phyloP scores from a whole-genome alignment of 2,113 vertebrate genomes.

The Himantopus leucocephalus region DNA sequence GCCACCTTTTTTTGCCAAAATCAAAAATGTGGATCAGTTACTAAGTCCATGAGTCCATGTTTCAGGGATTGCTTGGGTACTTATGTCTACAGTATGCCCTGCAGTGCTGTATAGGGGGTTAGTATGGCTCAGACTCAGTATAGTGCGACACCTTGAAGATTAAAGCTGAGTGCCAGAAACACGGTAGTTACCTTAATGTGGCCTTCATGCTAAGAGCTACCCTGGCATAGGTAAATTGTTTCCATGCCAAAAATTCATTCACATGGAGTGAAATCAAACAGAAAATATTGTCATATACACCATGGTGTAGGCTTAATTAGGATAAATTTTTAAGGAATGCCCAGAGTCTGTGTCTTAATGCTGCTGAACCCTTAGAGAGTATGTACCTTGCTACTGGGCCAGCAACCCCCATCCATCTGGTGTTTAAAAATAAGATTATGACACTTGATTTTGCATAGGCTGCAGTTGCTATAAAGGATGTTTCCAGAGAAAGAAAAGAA shows the following conservation, averaged over 20 bases:
- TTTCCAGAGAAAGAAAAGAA: not conserved
- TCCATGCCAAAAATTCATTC: not conserved
- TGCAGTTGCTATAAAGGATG: not conserved
- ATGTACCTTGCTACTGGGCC: not conserved
- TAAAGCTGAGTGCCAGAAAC: not conserved
- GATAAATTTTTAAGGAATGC: not conserved
- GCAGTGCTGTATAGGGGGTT: not conserved
- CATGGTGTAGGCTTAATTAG: not conserved
- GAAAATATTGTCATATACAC: not conserved
- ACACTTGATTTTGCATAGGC: not conserved
- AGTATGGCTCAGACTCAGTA: not conserved
- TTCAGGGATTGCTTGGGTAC: not conserved
- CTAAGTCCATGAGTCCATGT: not conserved
- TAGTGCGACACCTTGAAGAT: not conserved
- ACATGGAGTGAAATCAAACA: not conserved
- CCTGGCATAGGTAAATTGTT: not conserved
- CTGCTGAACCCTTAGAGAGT: not conserved
- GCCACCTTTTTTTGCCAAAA: not conserved
- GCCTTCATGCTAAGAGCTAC: not conserved
- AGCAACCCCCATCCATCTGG: fast-evolving
- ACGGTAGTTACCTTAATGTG: not conserved
- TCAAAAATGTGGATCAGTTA: not conserved
- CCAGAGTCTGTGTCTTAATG: not conserved
- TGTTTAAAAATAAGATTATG: not conserved
- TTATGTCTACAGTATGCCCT: not conserved